These are phyloP conservation scores for Pteruthius melanotis DNA, from an alignment of 2,113 vertebrate species.

Conservation along the genomic window DNA sequence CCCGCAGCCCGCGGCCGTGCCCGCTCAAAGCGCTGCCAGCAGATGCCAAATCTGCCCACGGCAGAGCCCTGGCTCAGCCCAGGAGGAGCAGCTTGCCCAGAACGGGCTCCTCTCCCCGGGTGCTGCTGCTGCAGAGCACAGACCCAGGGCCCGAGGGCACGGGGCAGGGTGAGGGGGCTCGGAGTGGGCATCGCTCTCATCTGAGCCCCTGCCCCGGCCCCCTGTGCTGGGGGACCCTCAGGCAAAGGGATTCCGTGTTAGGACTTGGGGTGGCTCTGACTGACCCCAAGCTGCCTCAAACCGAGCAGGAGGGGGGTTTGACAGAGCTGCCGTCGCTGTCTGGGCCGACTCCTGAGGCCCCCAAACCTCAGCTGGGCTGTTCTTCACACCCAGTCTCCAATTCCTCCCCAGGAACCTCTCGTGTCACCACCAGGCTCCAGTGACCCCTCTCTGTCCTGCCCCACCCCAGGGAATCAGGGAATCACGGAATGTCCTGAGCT, in stretches of 20 bases:
- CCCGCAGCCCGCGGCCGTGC: too few species aligned
- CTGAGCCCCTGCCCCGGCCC: not conserved
- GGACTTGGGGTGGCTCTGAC: accelerated
- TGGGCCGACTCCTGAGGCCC: not conserved
- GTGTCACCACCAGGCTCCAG: not conserved
- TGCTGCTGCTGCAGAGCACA: slow-evolving; percentile 41
- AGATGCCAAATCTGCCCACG: slow-evolving; percentile 21
- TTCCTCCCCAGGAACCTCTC: not conserved
- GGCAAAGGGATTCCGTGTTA: not conserved
- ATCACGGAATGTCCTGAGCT: not conserved
- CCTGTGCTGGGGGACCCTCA: not conserved
- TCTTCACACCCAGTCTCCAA: accelerated
- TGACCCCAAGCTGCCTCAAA: not conserved
- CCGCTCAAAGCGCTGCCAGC: not conserved
- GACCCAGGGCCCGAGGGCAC: not conserved
- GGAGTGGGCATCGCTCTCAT: not conserved
- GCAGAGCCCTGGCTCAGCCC: slow-evolving; percentile 46
- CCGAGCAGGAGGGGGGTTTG: accelerated
- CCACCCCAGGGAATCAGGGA: not conserved
- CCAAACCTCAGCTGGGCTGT: not conserved
- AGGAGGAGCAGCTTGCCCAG: not conserved
- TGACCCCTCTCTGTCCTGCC: not conserved
- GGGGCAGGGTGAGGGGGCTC: not conserved
- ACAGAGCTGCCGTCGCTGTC: not conserved
- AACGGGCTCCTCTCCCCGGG: not conserved